A percentile compares a stretch with the other conserved stretches of the same genome.
Conservation (phyloP, 2,113 vertebrate genomes). For the Gasterosteus aculeatus region DNA sequence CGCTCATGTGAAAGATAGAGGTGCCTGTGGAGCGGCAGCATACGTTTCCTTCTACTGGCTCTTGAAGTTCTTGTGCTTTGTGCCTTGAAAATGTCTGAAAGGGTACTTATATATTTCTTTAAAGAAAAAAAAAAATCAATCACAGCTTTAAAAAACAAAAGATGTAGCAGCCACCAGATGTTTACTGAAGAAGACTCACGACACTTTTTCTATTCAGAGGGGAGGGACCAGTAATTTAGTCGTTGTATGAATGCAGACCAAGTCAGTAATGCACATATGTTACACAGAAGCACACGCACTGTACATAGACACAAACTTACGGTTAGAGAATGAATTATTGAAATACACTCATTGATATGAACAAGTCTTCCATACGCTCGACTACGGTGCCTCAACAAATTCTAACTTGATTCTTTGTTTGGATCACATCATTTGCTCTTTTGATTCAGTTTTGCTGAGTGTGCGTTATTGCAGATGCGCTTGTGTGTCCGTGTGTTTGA, state of each 20-base stretch:
- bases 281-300: constrained; percentile 16
- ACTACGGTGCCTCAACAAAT: constrained; percentile 51
- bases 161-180: neutral
- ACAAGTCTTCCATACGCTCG: constrained; percentile 24
- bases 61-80: constrained; percentile 28
- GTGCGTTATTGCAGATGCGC: constrained; percentile 19
- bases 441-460: constrained; percentile 37
- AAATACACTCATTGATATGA: neutral
- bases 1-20: constrained; percentile 36
- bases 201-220: neutral
- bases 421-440: constrained; percentile 73
- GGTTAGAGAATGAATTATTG: neutral
- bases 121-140: neutral
- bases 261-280: constrained; percentile 62
- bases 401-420: constrained; percentile 22
- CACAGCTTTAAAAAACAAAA: constrained; percentile 1
- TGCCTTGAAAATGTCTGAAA: constrained; percentile 43
- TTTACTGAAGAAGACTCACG: constrained; percentile 3
- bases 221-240: constrained; percentile 17
- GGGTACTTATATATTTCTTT: neutral
- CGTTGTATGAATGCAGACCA: constrained; percentile 52
- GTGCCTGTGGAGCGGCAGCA: constrained; percentile 44
- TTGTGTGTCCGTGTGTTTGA: neutral
- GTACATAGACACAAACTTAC: constrained; percentile 40
- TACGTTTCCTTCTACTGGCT: constrained; percentile 22